Conservation (phyloP, 2,888 invertebrate species). For the Heteropelma amictum region DNA sequence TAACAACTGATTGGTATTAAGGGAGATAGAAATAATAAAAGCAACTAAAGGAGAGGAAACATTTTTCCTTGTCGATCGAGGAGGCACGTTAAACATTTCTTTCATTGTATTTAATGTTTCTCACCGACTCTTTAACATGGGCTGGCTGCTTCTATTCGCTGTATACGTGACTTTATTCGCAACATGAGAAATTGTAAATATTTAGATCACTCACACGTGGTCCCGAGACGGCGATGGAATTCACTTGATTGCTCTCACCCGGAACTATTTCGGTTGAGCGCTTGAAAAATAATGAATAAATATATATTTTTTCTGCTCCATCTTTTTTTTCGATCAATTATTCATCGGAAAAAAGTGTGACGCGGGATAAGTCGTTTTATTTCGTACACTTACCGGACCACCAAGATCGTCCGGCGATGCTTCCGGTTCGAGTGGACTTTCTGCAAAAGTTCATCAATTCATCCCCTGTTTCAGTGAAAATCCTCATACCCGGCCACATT, state of each 20-base stretch:
- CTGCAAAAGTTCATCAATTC: background rate
- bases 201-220: conserved; percentile 70
- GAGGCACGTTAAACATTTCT: too few species aligned
- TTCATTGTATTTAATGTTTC: too few species aligned
- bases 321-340: background rate
- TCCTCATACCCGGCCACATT: too few species aligned
- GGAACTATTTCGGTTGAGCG: conserved; percentile 65
- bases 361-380: background rate
- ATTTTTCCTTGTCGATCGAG: too few species aligned
- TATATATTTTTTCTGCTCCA: background rate
- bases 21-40: too few species aligned
- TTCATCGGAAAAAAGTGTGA: background rate
- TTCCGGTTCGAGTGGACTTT: background rate
- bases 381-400: conserved; percentile 30
- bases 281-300: conserved; percentile 55
- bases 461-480: background rate
- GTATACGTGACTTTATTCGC: background rate
- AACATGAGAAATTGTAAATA: conserved; percentile 6
- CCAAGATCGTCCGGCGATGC: conserved; percentile 10
- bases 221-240: conserved; percentile 72
- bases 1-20: too few species aligned
- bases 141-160: too few species aligned
- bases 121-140: too few species aligned
- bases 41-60: too few species aligned
- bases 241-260: conserved; percentile 68